These are phyloP conservation scores for Masticophis lateralis DNA, from an alignment of 2,797 vertebrate genomes.

Conservation along the genomic window DNA sequence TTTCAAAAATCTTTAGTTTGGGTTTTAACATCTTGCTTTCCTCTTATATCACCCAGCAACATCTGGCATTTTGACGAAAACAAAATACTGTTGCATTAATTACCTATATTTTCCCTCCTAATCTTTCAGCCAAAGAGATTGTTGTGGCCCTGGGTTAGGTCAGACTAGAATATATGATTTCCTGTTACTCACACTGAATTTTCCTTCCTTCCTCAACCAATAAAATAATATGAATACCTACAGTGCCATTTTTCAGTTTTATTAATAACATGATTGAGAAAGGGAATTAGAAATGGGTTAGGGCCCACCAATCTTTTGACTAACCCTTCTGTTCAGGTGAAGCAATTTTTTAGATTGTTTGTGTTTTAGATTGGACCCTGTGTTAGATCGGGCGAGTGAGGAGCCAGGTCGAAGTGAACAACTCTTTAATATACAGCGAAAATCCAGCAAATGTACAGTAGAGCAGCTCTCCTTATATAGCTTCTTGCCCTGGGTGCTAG, in stretches of 20 bases:
- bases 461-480: no score
- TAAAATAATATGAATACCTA: background rate
- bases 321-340: background rate
- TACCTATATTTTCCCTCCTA: slow-evolving; percentile 47
- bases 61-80: slow-evolving; percentile 69
- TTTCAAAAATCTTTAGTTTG: background rate
- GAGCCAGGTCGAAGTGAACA: no score
- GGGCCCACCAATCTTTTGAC: background rate
- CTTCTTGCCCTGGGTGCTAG: no score
- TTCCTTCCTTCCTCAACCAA: background rate
- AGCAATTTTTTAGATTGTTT: background rate
- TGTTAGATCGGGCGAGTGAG: no score
- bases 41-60: slow-evolving; percentile 22
- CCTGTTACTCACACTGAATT: background rate
- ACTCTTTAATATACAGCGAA: no score
- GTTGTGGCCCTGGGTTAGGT: slow-evolving; percentile 31
- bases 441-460: no score
- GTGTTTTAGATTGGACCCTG: background rate
- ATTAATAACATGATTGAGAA: background rate
- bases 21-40: background rate
- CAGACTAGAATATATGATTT: slow-evolving; percentile 17
- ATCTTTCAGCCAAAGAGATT: slow-evolving; percentile 39
- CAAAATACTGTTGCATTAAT: slow-evolving; percentile 32
- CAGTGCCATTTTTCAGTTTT: background rate
- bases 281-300: background rate